Evolutionary conservation across 2,888 invertebrate genomes (phyloP), one percentile per base, ranked within the genome.

Genomic region (Coelinius sp.): DNA sequence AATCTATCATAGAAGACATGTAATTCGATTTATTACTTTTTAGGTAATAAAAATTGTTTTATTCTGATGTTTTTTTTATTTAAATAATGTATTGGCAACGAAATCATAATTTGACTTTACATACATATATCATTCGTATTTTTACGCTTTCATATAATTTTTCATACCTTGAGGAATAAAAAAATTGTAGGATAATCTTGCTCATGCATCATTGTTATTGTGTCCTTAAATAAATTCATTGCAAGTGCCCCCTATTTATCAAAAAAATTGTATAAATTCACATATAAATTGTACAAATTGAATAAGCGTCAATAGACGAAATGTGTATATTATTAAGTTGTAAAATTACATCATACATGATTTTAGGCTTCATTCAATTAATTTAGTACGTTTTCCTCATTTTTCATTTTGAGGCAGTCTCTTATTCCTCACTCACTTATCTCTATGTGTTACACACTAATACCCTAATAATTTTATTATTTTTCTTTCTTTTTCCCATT

Each of bases 241-340:
- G 62, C 68, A 68, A 68, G 31, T 49, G 35, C 62, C 68, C 62
- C 49, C 25, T 56, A 35, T 17, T 14, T 35, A 59, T 59, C 20
- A 14, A 59, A 59, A 31, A 31, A 59, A 8, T 35, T 12, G 27
- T 66, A 66, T 49, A 46, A 66, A 20, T 66, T 66, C 49, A 66
- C 31, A 22, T 66, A 52, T 49, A 66, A 66, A 66, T 66, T 27
- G 46, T 66, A 49, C 66, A 66, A 66, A 66, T 27, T 25, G 14
- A 7, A 20, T 59, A 8, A 31, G 20, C 31, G 17, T 59, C 17
- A 59, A 31, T 7, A 31, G 35, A 31, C 31, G n/a, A 53, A 25
- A 25, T 25, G n/a, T 22, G n/a, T 22, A n/a, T n/a, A n/a, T n/a
- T n/a, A 53, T 59, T 59, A 59, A 1, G 20, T 20, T 35, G 31